These are phyloP conservation scores for Congeria kusceri DNA, from an alignment of 2,888 invertebrate species.

Conservation along the genomic window DNA sequence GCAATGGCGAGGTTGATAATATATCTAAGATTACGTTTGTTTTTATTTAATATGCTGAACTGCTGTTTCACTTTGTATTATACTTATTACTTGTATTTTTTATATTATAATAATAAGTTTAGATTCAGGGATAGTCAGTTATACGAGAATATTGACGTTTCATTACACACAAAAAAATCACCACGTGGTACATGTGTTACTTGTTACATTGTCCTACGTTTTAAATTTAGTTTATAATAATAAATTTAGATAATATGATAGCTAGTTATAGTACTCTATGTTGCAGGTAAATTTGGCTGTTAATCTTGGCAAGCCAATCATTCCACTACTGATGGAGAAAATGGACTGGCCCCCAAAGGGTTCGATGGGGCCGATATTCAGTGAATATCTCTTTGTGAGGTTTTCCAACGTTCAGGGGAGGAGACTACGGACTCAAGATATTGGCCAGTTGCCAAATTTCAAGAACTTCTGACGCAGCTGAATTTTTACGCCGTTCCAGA, in stretches of 20 bases:
- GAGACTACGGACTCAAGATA: conserved; percentile 73
- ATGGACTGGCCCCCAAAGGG: conserved; percentile 84
- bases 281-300: conserved; percentile 82
- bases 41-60: no score
- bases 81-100: no score
- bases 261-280: not conserved
- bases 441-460: conserved; percentile 82
- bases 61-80: no score
- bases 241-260: no score
- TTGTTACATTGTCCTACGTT: no score
- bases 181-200: no score
- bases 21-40: no score
- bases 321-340: conserved; percentile 83
- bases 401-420: conserved; percentile 77
- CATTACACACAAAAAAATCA: no score
- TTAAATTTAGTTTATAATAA: no score
- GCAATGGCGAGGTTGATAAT: conserved; percentile 83
- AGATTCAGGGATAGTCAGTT: no score
- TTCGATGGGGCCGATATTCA: conserved; percentile 84
- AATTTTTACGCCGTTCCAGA: conserved; percentile 76
- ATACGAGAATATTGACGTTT: no score
- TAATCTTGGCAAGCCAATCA: conserved; percentile 81
- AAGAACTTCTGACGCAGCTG: conserved; percentile 83
- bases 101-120: no score
- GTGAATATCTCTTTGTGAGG: conserved; percentile 82